Percentiles rank a stretch among this genome's conserved stretches.
These are phyloP conservation scores for Callorhinus ursinus DNA, from an alignment of 2,113 vertebrate genomes.

Conservation along the genomic window DNA sequence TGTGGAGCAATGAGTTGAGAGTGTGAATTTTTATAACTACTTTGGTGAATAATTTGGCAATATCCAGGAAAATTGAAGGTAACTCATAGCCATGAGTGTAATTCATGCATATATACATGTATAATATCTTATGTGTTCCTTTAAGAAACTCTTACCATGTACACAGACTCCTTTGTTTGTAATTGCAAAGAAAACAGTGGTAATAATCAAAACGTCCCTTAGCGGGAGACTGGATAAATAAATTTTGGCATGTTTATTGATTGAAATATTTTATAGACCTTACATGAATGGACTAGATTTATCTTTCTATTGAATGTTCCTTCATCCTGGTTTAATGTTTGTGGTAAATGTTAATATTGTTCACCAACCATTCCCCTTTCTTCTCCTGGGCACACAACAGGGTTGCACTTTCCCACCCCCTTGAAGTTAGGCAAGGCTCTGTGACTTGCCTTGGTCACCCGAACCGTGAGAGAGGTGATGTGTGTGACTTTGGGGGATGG, in stretches of 20 bases:
- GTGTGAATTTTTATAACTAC: not conserved
- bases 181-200: not conserved
- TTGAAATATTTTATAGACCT: not conserved
- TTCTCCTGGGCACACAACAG: not conserved
- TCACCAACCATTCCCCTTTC: not conserved
- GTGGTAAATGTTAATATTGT: not conserved
- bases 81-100: not conserved
- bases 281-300: not conserved
- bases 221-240: not conserved
- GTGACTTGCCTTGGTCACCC: not conserved
- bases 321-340: not conserved
- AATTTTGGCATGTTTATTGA: not conserved
- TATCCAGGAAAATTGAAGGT: not conserved
- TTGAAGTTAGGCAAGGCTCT: conserved; percentile 9
- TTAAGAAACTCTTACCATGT: conserved; percentile 15
- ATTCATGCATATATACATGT: not conserved
- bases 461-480: not conserved
- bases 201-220: not conserved
- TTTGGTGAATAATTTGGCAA: conserved; percentile 15
- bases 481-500: not conserved
- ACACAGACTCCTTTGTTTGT: conserved; percentile 17
- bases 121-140: not conserved
- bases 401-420: not conserved
- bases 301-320: not conserved
- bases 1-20: not conserved